A percentile compares a stretch with the other conserved stretches of the same genome.
Evolutionary conservation across 2,113 vertebrate species (phyloP).

Genomic region (Cromileptes altivelis): DNA sequence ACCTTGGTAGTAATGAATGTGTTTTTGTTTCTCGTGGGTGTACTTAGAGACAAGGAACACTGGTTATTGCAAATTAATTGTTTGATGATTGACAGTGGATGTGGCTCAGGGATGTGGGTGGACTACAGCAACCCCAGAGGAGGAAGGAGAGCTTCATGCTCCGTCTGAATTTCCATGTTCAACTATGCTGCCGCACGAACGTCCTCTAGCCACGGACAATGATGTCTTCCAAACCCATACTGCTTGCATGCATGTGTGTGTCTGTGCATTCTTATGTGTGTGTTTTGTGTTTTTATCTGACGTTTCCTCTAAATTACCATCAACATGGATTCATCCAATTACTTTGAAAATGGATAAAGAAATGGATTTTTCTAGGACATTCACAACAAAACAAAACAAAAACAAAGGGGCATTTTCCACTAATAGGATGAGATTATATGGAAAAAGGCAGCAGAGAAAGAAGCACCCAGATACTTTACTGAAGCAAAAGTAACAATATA

Average conservation of each 20-base stretch:
- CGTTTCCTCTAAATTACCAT: conserved; percentile 9
- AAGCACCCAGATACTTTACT: neutral
- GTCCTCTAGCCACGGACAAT: conserved; percentile 41
- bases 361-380: neutral
- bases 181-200: conserved; percentile 44
- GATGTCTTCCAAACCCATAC: conserved; percentile 52
- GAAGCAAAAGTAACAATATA: neutral
- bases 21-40: neutral
- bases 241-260: neutral
- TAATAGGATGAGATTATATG: neutral
- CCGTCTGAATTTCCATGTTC: conserved; percentile 62
- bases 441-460: neutral
- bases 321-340: conserved; percentile 20
- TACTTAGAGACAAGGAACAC: neutral
- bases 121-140: conserved; percentile 11
- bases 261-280: conserved; percentile 3
- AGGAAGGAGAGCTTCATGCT: conserved; percentile 32
- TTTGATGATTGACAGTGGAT: conserved; percentile 18
- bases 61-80: neutral
- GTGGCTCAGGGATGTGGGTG: neutral
- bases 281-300: conserved; percentile 18
- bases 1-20: neutral
- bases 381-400: conserved; percentile 22
- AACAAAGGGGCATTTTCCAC: conserved; percentile 2
- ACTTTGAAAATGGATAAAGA: conserved; percentile 24